Evolutionary conservation across 2,888 invertebrate species (phyloP), one percentile per base, ranked within the genome.

Genomic region (Amphipoea lucens): DNA sequence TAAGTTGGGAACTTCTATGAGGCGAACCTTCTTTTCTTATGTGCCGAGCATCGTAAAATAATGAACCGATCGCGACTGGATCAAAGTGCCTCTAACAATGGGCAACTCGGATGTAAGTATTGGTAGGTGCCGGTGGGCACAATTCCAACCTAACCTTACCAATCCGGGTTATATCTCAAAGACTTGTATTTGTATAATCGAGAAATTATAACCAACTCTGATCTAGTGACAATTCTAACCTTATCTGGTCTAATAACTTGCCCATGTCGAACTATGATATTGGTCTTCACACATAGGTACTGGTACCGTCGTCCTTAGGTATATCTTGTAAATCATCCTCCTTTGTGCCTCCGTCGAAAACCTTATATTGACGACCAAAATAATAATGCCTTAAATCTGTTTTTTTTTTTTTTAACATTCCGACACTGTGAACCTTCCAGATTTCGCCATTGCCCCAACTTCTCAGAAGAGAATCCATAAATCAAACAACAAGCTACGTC

Each of bases 31-130:
- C n/a, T 45, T 78, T 29, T 45, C 11, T 57, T n/a, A 63, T 57
- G 12, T 51, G 57, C 29, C n/a, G n/a, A 57, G 36, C 17, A 29
- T 48, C n/a, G 29, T 80, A 69, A 71, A 51, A 36, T 63, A 70
- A 40, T 51, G 17, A 78, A 48, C 57, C n/a, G 17, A 76, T 40
- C 62, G 57, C 20, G 17, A 54, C 51, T 20, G 11, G 81, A 72
- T 78, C 14, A 29, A 72, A 23, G 23, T 42, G 29, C 40, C 20
- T 9, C 20, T 77, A 48, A 76, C 48, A 40, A 82, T 40, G 40
- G 23, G 23, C 29, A 65, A 36, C 36, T 17, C 17, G 42, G 7
- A 29, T 29, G 36, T 36, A 42, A 12, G 36, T 23, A 42, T 23
- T 51, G 2, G 51, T 78, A 54, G 11, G 63, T 9, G 42, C 12